Evolutionary conservation across 2,797 vertebrate species (phyloP).

Genomic region (Falco biarmicus): DNA sequence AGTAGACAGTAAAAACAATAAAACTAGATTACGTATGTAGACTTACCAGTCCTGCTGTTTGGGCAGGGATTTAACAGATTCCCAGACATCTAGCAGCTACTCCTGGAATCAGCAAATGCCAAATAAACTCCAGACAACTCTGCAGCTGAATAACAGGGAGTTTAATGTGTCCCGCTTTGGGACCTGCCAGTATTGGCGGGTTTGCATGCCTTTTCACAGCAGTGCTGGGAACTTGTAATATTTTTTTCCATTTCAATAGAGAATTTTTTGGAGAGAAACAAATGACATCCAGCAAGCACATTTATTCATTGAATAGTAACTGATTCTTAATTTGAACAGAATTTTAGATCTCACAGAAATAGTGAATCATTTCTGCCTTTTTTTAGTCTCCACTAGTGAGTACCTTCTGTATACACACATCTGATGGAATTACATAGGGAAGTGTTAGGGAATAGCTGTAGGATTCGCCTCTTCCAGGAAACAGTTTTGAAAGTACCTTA

Average conservation of each 20-base stretch:
- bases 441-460: not conserved
- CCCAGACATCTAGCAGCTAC: constrained; percentile 50
- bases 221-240: not conserved
- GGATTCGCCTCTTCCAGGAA: not conserved
- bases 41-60: constrained; percentile 36
- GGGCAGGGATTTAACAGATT: constrained; percentile 52
- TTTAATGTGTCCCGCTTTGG: not conserved
- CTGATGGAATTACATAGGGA: not conserved
- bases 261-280: not conserved
- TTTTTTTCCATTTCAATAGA: constrained; percentile 9
- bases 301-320: not conserved
- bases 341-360: not conserved
- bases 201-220: not conserved
- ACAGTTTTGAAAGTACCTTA: not conserved
- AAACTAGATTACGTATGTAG: constrained; percentile 21
- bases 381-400: not conserved
- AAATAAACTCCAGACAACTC: not conserved
- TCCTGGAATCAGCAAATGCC: constrained; percentile 21
- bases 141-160: not conserved
- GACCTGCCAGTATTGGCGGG: not conserved
- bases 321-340: not conserved
- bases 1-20: constrained; percentile 14
- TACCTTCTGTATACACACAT: not conserved
- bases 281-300: not conserved
- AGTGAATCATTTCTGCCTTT: not conserved